These are phyloP conservation scores for Tupaia chinensis DNA, from an alignment of 2,113 vertebrate genomes.

Conservation along the genomic window DNA sequence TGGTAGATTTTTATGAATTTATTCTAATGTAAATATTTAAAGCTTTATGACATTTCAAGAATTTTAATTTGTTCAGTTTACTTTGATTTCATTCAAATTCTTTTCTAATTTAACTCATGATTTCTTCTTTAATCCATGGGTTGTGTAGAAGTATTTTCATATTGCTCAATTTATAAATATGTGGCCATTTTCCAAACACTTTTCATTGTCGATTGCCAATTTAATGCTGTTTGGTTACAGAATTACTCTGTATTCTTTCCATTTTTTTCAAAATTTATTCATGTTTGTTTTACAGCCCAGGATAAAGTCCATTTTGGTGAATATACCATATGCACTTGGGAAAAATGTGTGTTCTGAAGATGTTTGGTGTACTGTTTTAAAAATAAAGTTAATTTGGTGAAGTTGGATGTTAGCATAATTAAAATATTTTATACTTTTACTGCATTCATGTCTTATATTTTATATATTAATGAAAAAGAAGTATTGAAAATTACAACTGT, in stretches of 20 bases:
- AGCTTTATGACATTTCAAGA: not conserved
- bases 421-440: conserved; percentile 19
- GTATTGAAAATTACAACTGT: not conserved
- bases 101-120: not conserved
- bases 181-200: not conserved
- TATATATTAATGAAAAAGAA: not conserved
- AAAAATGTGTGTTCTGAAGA: not conserved
- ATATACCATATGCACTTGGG: not conserved
- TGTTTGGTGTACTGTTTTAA: not conserved
- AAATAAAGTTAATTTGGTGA: conserved; percentile 17
- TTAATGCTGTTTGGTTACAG: not conserved
- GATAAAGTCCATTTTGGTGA: not conserved
- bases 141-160: not conserved
- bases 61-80: not conserved
- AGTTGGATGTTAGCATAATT: not conserved
- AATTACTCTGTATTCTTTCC: not conserved
- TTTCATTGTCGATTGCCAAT: not conserved
- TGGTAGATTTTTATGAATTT: not conserved
- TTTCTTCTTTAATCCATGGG: not conserved
- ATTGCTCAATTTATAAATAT: conserved; percentile 22
- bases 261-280: not conserved
- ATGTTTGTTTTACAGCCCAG: not conserved
- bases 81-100: not conserved
- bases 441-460: not conserved
- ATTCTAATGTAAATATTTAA: not conserved